Evolutionary conservation across 2,888 invertebrate species (phyloP).

Genomic region (Bellardia bayeri): DNA sequence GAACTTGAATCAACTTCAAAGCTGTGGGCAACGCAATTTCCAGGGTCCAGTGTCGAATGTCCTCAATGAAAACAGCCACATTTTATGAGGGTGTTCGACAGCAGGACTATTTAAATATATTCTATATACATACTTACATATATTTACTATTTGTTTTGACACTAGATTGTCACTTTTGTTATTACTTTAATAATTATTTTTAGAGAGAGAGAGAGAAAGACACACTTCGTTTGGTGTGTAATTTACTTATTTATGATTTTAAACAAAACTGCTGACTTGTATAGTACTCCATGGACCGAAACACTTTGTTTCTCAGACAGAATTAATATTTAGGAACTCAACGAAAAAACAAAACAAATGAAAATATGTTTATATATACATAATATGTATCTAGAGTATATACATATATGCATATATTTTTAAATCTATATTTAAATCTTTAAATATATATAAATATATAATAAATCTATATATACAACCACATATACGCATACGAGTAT

Average conservation of each 20-base stretch:
- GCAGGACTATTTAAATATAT: neutral
- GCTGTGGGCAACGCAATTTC: neutral
- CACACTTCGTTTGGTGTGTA: conserved; percentile 22
- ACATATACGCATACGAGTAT: conserved; percentile 16
- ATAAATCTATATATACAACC: conserved; percentile 26
- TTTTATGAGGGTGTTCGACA: neutral
- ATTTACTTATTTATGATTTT: neutral
- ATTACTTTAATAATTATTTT: neutral
- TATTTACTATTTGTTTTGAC: neutral
- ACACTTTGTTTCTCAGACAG: neutral
- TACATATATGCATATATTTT: conserved; percentile 1
- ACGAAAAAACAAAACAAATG: conserved; percentile 27
- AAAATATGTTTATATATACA: conserved; percentile 23
- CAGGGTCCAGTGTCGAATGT: conserved; percentile 3
- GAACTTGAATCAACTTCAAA: neutral
- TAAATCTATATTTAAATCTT: conserved; percentile 25
- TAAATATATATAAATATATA: conserved; percentile 1
- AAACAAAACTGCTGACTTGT: neutral
- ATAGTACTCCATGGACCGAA: neutral
- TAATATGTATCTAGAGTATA: conserved; percentile 9
- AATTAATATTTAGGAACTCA: conserved; percentile 38
- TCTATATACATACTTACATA: neutral
- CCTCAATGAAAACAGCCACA: neutral
- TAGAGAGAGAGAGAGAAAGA: neutral
- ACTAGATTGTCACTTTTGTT: neutral